Base-by-base conservation (phyloP, 2,888 invertebrate species). In the Ormyrus labotus region DNA sequence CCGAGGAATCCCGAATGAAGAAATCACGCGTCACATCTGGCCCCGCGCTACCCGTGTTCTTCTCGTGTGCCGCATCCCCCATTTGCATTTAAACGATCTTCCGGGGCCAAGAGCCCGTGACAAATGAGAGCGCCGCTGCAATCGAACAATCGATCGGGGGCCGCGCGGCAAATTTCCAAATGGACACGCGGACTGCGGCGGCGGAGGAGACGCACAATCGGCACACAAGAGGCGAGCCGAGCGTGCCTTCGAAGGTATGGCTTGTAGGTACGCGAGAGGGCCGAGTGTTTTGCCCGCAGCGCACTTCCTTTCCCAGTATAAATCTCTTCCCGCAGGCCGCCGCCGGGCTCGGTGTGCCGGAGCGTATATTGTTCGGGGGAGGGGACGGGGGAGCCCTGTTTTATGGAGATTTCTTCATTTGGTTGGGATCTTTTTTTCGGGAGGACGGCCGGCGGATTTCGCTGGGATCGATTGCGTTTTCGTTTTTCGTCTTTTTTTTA, bases 61-160 rank as follows among this genome's bases (percentile, higher is more conserved):
- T 64, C 60, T 3, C 51, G 55, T 13, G 51, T 57, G 11, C 55
- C 61, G 2, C 13, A 11, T 45, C 58, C 74, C 82, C 83, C 84
- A 88, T 89, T 89, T 87, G 87, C 89, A 89, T 89, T 87, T 86
- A 89, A 89, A 86, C 84, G 87, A 85, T 83, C 85, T 78, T 74
- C 68, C 81, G 73, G 63, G 69, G 47, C n/a, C 57, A 10, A 6
- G 34, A 34, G 34, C 34, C 34, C 34, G 84, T 88, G 88, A 89
- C 88, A 89, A 89, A 89, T 89, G 89, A 89, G 89, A 89, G 88
- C 34, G 79, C 83, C 86, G 88, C 87, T 88, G 87, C 87, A 86
- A 88, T 88, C 88, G 86, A 85, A 88, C 88, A 89, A 89, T 89
- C 87, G 88, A 87, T 87, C 84, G 86, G 80, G 83, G 82, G 83